Percentiles rank a stretch among this genome's conserved stretches.
These are phyloP conservation scores for Campylomormyrus tamandua DNA, from an alignment of 2,113 vertebrate species.

Conservation along the genomic window DNA sequence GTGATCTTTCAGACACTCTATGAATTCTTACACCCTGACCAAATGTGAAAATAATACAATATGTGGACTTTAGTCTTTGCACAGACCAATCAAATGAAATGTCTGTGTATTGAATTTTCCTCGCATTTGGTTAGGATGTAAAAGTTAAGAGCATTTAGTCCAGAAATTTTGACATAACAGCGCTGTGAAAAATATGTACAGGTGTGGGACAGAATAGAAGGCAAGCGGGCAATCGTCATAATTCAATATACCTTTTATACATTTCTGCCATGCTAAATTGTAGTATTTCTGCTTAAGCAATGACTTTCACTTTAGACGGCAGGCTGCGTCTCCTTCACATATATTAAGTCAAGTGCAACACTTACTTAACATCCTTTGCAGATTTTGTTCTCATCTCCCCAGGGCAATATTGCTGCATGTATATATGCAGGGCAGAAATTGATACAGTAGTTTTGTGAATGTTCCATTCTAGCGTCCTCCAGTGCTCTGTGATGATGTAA, in stretches of 20 bases:
- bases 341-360: slow-evolving; percentile 7
- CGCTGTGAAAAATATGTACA: neutral
- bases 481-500: slow-evolving; percentile 18
- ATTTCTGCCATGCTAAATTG: neutral
- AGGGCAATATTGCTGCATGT: slow-evolving; percentile 2
- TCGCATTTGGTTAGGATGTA: neutral
- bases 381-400: neutral
- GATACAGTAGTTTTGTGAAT: neutral
- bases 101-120: neutral
- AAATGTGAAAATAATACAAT: neutral
- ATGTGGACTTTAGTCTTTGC: neutral
- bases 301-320: neutral
- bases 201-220: neutral
- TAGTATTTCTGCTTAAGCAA: neutral
- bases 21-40: neutral
- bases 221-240: neutral
- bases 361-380: slow-evolving; percentile 20
- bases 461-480: neutral
- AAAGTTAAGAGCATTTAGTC: neutral
- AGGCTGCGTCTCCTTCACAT: neutral
- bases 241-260: neutral
- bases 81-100: neutral
- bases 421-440: neutral
- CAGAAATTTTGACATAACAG: neutral
- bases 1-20: neutral